Percentiles rank a stretch among this genome's conserved stretches.
phyloP scores from a whole-genome alignment of 2,113 vertebrate genomes.

The Syngnathus typhle region DNA sequence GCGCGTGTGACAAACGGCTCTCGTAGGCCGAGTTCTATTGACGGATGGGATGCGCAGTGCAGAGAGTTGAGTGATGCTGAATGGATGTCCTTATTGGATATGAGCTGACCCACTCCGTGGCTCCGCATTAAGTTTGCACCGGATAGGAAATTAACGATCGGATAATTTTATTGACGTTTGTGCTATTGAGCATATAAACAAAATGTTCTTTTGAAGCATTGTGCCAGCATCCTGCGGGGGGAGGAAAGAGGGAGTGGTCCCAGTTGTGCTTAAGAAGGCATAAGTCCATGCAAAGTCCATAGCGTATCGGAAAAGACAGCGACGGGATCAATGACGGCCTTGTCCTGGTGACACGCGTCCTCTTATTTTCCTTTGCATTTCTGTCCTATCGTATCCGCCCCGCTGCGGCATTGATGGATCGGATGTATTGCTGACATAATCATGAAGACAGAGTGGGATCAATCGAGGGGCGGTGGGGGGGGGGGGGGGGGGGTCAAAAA shows the following conservation, averaged over 20 bases:
- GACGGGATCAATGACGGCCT: constrained; percentile 50
- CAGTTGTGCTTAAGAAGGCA: constrained; percentile 65
- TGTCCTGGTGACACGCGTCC: constrained; percentile 51
- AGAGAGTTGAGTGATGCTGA: constrained; percentile 47
- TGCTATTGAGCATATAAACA: constrained; percentile 68
- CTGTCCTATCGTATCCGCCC: constrained; percentile 53
- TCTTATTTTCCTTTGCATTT: constrained; percentile 60
- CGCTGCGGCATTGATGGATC: constrained; percentile 53
- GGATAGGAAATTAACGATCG: constrained; percentile 65
- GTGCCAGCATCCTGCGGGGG: constrained; percentile 39
- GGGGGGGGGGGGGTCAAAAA: background rate
- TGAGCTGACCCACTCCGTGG: constrained; percentile 61
- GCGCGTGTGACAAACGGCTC: constrained; percentile 59
- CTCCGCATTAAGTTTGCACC: constrained; percentile 65
- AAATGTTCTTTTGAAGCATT: constrained; percentile 69
- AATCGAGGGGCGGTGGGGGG: background rate
- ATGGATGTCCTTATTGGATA: constrained; percentile 65
- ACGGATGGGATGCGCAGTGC: constrained; percentile 25
- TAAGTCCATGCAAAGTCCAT: constrained; percentile 65
- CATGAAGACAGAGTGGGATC: constrained; percentile 42
- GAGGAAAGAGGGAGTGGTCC: constrained; percentile 35
- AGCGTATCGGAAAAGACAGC: constrained; percentile 57
- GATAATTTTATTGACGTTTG: constrained; percentile 65
- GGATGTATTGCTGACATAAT: constrained; percentile 53
- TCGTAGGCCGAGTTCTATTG: constrained; percentile 62